A percentile compares a stretch with the other conserved stretches of the same genome.
These are phyloP conservation scores for Eulimnadia texana DNA, from an alignment of 1,140 invertebrate genomes.

Conservation along the genomic window DNA sequence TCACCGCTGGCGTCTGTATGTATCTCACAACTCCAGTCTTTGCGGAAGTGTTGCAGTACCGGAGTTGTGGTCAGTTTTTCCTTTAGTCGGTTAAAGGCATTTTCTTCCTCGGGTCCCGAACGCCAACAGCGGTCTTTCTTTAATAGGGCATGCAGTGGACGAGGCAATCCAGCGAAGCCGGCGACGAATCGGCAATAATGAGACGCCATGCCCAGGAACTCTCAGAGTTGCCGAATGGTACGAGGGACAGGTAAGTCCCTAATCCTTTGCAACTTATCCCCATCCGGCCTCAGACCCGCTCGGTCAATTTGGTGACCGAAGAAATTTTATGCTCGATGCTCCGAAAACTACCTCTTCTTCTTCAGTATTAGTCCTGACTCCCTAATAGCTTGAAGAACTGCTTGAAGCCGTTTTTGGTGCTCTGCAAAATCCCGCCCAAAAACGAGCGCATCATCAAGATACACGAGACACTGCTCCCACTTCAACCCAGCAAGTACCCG, in stretches of 20 bases:
- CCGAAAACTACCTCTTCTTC: conserved; percentile 5
- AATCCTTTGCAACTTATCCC: conserved; percentile 15
- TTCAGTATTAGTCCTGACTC: background rate
- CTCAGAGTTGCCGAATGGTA: background rate
- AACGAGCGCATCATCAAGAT: conserved; percentile 22
- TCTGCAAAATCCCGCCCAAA: conserved; percentile 3
- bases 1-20: conserved; percentile 3
- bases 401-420: conserved; percentile 1
- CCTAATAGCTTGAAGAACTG: background rate
- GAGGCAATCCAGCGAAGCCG: conserved; percentile 24
- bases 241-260: conserved; percentile 14
- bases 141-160: conserved; percentile 21
- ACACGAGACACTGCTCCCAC: conserved; percentile 20
- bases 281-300: conserved; percentile 11
- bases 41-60: background rate
- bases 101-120: background rate
- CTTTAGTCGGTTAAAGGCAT: background rate
- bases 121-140: conserved; percentile 17
- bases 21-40: background rate
- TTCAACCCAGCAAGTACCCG: conserved; percentile 22
- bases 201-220: conserved; percentile 18
- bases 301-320: conserved; percentile 15
- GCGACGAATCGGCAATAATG: conserved; percentile 31
- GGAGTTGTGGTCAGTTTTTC: background rate
- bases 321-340: background rate